A percentile compares a stretch with the other conserved stretches of the same genome.
Conservation (phyloP, 2,888 invertebrate genomes). For the Hypsopygia costalis region DNA sequence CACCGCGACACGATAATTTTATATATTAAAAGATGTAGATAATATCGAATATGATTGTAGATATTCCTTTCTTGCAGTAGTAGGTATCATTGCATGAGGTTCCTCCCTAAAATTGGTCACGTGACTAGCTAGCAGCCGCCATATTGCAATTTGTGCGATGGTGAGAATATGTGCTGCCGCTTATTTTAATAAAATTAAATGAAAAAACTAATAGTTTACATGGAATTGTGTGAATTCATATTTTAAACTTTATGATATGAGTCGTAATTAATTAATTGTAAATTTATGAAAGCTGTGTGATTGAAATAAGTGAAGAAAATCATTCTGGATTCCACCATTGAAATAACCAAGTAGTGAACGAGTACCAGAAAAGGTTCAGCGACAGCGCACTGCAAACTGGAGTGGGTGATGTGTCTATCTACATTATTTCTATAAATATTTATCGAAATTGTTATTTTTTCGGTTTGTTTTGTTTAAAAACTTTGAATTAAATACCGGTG, state of each 20-base stretch:
- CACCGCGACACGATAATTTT: no score
- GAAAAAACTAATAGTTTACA: constrained; percentile 22
- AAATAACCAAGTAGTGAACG: constrained; percentile 58
- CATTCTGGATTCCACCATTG: constrained; percentile 54
- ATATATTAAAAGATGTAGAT: no score
- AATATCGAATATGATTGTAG: no score
- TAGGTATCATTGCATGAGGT: no score
- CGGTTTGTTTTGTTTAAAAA: not conserved
- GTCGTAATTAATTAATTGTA: not conserved
- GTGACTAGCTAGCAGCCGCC: constrained; percentile 53
- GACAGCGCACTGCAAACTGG: constrained; percentile 37
- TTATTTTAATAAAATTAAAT: constrained; percentile 42
- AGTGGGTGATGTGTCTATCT: constrained; percentile 28
- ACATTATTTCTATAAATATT: constrained; percentile 7
- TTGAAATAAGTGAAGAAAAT: constrained; percentile 27
- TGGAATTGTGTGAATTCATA: not conserved
- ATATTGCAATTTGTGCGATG: constrained; percentile 58
- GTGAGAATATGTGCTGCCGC: constrained; percentile 44
- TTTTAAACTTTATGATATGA: constrained; percentile 8
- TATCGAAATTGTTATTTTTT: not conserved
- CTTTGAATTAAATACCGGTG: constrained; percentile 30
- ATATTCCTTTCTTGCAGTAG: no score
- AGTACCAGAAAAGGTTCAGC: constrained; percentile 50
- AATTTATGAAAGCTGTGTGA: constrained; percentile 16
- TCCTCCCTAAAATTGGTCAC: constrained; percentile 30